A percentile compares a stretch with the other conserved stretches of the same genome.
Conservation (phyloP, 1,140 invertebrate genomes). For the Drosophila novamexicana region DNA sequence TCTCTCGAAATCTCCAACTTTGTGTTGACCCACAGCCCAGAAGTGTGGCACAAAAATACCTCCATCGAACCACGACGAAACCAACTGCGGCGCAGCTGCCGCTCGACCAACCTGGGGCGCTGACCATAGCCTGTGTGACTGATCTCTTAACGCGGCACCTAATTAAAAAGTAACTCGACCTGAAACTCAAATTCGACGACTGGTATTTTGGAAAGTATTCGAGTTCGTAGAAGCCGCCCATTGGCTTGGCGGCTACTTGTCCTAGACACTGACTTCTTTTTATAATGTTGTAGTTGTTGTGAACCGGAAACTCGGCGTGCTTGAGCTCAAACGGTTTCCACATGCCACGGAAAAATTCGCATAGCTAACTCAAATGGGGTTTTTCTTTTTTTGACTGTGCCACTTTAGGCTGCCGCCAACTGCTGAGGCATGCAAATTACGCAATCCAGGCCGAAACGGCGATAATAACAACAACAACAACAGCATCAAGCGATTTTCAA, state of each 20-base stretch:
- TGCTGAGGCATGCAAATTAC: constrained; percentile 73
- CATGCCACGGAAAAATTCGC: constrained; percentile 64
- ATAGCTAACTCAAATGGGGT: constrained; percentile 47
- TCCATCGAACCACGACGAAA: background rate
- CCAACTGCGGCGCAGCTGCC: constrained; percentile 5
- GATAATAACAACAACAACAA: constrained; percentile 44
- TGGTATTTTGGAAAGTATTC: constrained; percentile 35
- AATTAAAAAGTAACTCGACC: constrained; percentile 44
- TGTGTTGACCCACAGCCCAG: background rate
- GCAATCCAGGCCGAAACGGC: constrained; percentile 60
- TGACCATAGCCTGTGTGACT: constrained; percentile 17
- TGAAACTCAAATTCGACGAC: constrained; percentile 6
- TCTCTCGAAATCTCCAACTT: background rate
- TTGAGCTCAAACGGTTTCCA: constrained; percentile 54
- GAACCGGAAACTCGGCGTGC: constrained; percentile 65
- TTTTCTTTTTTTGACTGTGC: constrained; percentile 41
- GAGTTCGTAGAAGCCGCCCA: constrained; percentile 6
- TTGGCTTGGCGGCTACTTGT: constrained; percentile 57
- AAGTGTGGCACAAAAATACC: background rate
- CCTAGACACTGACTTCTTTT: constrained; percentile 79
- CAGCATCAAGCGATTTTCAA: constrained; percentile 20
- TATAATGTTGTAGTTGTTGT: constrained; percentile 31
- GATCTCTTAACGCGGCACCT: constrained; percentile 43
- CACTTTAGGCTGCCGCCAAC: constrained; percentile 41
- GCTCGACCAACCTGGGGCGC: background rate